Conservation (phyloP, 2,888 invertebrate genomes). For the Sesia bembeciformis region DNA sequence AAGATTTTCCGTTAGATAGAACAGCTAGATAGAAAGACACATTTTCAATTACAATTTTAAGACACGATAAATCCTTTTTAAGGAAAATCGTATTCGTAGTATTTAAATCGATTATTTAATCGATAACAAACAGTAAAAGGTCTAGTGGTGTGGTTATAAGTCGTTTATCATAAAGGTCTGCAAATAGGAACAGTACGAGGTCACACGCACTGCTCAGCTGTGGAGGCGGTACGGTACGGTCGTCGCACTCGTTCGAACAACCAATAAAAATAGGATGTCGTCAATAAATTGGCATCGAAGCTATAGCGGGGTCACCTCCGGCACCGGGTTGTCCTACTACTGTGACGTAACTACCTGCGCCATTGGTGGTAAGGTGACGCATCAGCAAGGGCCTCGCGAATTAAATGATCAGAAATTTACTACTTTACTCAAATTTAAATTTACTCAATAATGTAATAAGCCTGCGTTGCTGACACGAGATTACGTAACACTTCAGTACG, state of each 20-base stretch:
- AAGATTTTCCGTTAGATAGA: too few species aligned
- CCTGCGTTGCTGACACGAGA: too few species aligned
- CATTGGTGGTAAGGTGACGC: slow-evolving; percentile 11
- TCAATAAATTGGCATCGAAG: slow-evolving; percentile 66
- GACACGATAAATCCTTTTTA: not conserved
- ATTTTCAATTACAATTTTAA: too few species aligned
- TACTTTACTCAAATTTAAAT: too few species aligned
- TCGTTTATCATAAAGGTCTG: slow-evolving; percentile 13
- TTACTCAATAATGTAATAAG: too few species aligned
- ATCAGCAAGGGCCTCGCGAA: not conserved
- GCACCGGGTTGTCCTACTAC: slow-evolving; percentile 27
- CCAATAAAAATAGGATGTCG: slow-evolving; percentile 73
- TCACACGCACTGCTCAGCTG: slow-evolving; percentile 56
- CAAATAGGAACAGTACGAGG: slow-evolving; percentile 41
- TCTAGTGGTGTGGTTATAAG: not conserved
- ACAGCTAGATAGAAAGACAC: too few species aligned
- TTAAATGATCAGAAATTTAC: not conserved
- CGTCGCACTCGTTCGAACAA: slow-evolving; percentile 61
- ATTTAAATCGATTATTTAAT: too few species aligned
- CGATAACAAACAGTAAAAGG: too few species aligned
- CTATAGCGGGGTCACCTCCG: slow-evolving; percentile 57
- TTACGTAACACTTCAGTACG: too few species aligned
- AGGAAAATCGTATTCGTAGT: slow-evolving; percentile 4
- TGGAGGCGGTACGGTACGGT: slow-evolving; percentile 63
- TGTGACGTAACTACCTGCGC: slow-evolving; percentile 14